phyloP scores from a whole-genome alignment of 1,140 invertebrate species.

The Hetaerina americana region DNA sequence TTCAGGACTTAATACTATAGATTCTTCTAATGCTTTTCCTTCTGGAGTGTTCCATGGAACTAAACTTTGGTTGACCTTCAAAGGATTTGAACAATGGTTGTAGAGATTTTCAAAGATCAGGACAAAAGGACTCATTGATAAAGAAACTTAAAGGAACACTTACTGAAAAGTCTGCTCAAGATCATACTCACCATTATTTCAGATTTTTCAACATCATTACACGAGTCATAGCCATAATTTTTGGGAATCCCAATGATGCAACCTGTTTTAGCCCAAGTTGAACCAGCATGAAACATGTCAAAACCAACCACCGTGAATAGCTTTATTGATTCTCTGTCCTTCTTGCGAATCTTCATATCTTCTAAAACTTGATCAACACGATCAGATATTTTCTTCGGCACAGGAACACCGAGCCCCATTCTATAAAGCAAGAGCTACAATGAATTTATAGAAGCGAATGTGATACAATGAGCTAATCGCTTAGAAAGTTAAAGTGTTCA shows the following conservation, averaged over 20 bases:
- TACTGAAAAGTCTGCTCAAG: constrained; percentile 3
- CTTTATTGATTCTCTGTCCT: constrained; percentile 27
- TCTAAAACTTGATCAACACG: constrained; percentile 34
- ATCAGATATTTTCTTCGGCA: constrained; percentile 26
- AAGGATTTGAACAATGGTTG: constrained; percentile 10
- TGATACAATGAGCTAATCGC: too few species aligned
- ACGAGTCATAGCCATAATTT: constrained; percentile 38
- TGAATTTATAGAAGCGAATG: too few species aligned
- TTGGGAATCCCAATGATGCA: constrained; percentile 46
- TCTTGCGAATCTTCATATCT: constrained; percentile 31
- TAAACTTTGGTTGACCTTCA: constrained; percentile 28
- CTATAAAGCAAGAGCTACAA: constrained; percentile 21
- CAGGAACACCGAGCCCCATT: constrained; percentile 28
- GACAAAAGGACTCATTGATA: too few species aligned
- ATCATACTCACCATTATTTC: constrained; percentile 32
- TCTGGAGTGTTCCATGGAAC: constrained; percentile 45
- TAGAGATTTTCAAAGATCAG: constrained; percentile 10
- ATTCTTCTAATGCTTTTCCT: constrained; percentile 43
- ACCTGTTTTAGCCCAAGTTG: constrained; percentile 30
- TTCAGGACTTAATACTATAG: constrained; percentile 53
- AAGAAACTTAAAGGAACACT: too few species aligned
- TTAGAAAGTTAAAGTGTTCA: too few species aligned
- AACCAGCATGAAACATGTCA: constrained; percentile 42
- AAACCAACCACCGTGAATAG: constrained; percentile 50
- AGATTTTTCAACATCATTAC: constrained; percentile 31